These are phyloP conservation scores for Fistularia commersonii DNA, from an alignment of 2,797 vertebrate species.

Conservation along the genomic window DNA sequence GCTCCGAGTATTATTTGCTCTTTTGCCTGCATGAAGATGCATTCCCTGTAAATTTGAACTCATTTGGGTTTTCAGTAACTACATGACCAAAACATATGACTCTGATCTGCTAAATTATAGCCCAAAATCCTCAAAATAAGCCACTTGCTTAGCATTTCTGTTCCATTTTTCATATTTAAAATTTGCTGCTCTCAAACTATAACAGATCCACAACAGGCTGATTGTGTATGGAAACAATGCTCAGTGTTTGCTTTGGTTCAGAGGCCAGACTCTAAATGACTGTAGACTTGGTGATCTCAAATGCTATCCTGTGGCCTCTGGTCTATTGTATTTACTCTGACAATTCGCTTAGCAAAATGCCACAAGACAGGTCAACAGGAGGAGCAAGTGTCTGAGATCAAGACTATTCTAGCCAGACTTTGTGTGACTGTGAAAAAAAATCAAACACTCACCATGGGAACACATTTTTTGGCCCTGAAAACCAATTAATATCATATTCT, in stretches of 20 bases:
- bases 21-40: slow-evolving; percentile 47
- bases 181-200: slow-evolving; percentile 31
- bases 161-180: slow-evolving; percentile 53
- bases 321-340: slow-evolving; percentile 62
- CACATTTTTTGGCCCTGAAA: slow-evolving; percentile 6
- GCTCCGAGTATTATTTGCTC: slow-evolving; percentile 6
- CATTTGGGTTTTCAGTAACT: slow-evolving; percentile 39
- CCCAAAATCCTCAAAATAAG: slow-evolving; percentile 53
- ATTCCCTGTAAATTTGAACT: slow-evolving; percentile 46
- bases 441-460: slow-evolving; percentile 30
- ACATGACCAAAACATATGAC: slow-evolving; percentile 50
- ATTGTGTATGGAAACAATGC: slow-evolving; percentile 43
- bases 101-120: slow-evolving; percentile 18
- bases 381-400: slow-evolving; percentile 53
- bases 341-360: slow-evolving; percentile 62
- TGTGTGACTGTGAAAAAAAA: slow-evolving; percentile 18
- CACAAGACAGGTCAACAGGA: slow-evolving; percentile 60
- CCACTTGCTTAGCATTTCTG: slow-evolving; percentile 43
- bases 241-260: slow-evolving; percentile 59
- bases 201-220: slow-evolving; percentile 39
- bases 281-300: slow-evolving; percentile 49
- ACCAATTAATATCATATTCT: not conserved
- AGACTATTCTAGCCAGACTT: slow-evolving; percentile 36
- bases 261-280: slow-evolving; percentile 49
- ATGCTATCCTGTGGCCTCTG: slow-evolving; percentile 58